A percentile compares a stretch with the other conserved stretches of the same genome.
Evolutionary conservation across 2,113 vertebrate genomes (phyloP).

Genomic region (Isichthys henryi): DNA sequence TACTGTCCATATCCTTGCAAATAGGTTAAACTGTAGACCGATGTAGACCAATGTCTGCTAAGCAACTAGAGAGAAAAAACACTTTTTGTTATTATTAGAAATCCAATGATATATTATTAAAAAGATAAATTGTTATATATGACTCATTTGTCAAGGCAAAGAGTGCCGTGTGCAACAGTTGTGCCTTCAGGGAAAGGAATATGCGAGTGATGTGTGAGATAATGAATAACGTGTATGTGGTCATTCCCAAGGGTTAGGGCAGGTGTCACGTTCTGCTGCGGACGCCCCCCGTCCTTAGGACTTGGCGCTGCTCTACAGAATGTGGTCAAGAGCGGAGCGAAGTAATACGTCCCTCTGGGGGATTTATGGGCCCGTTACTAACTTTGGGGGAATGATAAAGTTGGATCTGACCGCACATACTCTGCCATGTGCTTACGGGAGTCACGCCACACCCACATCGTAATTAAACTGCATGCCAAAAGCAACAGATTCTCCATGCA

Average conservation of each 20-base stretch:
- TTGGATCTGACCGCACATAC: background rate
- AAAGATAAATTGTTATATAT: background rate
- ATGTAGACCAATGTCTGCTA: background rate
- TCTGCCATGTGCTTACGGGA: background rate
- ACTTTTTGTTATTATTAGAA: slow-evolving; percentile 4
- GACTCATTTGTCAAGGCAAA: background rate
- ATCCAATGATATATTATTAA: background rate
- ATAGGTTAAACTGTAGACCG: background rate
- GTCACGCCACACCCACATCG: background rate
- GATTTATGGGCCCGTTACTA: slow-evolving; percentile 20
- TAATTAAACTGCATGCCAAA: background rate
- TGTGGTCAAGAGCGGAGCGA: slow-evolving; percentile 6
- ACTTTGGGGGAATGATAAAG: slow-evolving; percentile 6
- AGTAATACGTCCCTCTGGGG: slow-evolving; percentile 11
- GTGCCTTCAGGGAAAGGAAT: background rate
- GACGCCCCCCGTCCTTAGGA: background rate
- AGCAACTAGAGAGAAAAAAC: background rate
- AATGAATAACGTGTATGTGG: background rate
- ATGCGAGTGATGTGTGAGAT: background rate
- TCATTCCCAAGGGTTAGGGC: background rate
- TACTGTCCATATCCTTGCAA: background rate
- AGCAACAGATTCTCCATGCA: background rate
- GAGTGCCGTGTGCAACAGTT: background rate
- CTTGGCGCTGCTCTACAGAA: slow-evolving; percentile 10
- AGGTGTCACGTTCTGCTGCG: background rate